These are phyloP conservation scores for Cephalopterus ornatus DNA, from an alignment of 2,113 vertebrate species.

Conservation along the genomic window DNA sequence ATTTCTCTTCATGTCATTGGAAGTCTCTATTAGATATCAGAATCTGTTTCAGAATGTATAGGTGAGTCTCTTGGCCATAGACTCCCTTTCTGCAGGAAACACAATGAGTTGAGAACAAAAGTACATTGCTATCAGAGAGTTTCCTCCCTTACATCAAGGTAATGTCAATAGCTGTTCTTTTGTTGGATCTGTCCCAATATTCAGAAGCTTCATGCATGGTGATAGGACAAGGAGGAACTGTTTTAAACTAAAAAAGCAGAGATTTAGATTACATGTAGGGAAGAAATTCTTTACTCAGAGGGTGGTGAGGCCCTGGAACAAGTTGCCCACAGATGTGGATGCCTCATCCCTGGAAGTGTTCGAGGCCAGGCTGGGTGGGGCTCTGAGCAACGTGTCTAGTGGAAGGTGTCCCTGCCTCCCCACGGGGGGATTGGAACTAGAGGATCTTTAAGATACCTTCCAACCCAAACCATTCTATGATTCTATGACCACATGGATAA, in stretches of 20 bases:
- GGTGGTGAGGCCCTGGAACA: background rate
- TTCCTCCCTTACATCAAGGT: background rate
- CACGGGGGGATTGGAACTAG: background rate
- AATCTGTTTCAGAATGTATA: background rate
- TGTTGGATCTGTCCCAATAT: background rate
- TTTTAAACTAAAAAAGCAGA: background rate
- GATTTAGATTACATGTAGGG: background rate
- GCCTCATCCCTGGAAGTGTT: background rate
- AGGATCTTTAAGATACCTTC: background rate
- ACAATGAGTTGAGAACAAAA: accelerated
- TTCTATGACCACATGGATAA: background rate
- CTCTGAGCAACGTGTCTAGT: background rate
- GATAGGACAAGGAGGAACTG: background rate
- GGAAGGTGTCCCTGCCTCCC: background rate
- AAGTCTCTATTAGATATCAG: background rate
- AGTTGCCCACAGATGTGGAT: background rate
- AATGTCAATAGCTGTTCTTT: background rate
- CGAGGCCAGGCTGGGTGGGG: background rate
- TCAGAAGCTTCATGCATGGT: background rate
- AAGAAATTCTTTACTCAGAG: background rate
- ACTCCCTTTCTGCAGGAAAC: background rate
- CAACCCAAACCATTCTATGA: background rate
- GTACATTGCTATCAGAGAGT: background rate
- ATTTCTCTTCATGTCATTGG: background rate
- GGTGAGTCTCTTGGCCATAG: background rate